Evolutionary conservation across 2,888 invertebrate genomes (phyloP).

Genomic region (Heliothis peltigera): DNA sequence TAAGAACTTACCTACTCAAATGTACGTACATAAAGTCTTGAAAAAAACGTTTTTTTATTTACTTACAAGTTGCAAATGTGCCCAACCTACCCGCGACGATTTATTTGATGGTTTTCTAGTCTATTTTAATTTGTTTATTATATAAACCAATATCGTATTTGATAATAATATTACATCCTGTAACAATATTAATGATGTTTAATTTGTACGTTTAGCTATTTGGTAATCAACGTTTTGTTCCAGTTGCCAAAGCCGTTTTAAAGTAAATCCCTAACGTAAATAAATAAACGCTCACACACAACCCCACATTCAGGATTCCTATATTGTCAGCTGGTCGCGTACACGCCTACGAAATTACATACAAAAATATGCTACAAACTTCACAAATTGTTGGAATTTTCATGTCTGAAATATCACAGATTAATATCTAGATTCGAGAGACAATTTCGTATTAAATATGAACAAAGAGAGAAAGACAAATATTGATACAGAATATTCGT

Average conservation of each 20-base stretch:
- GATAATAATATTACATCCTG: conserved; percentile 4
- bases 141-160: background rate
- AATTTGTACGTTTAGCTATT: conserved; percentile 15
- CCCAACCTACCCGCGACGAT: no score
- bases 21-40: no score
- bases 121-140: no score
- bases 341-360: conserved; percentile 27
- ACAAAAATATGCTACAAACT: conserved; percentile 24
- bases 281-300: conserved; percentile 30
- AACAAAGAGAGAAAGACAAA: conserved; percentile 35
- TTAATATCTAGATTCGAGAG: conserved; percentile 33
- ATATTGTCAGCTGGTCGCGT: conserved; percentile 19
- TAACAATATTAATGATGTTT: conserved; percentile 18
- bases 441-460: conserved; percentile 16
- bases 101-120: no score
- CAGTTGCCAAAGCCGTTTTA: conserved; percentile 25
- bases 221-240: conserved; percentile 30
- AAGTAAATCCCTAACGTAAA: conserved; percentile 40
- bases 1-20: no score
- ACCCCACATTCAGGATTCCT: background rate
- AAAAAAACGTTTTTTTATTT: no score
- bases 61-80: no score
- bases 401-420: conserved; percentile 5
- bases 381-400: conserved; percentile 13
- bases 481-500: conserved; percentile 37